Percentiles rank a stretch among this genome's conserved stretches.
These are phyloP conservation scores for Nipponia nippon DNA, from an alignment of 2,113 vertebrate species.

Conservation along the genomic window DNA sequence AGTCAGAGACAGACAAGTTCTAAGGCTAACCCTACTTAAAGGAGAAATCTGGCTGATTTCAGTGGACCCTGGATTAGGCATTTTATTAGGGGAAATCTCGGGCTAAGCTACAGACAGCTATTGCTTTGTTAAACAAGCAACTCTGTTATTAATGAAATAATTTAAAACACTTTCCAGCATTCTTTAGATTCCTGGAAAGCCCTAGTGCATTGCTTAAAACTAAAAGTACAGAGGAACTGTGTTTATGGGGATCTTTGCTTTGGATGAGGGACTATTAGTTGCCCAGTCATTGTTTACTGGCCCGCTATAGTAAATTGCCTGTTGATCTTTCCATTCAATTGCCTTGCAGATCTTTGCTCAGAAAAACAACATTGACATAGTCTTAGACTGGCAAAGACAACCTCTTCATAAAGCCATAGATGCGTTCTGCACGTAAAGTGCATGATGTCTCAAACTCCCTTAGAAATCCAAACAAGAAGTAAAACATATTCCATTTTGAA, in stretches of 20 bases:
- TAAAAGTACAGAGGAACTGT: not conserved
- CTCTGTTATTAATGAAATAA: not conserved
- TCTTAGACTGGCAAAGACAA: not conserved
- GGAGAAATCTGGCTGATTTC: not conserved
- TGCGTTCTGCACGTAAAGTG: not conserved
- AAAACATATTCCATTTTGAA: not conserved
- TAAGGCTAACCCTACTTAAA: not conserved
- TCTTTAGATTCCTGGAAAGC: not conserved
- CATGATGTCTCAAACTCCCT: not conserved
- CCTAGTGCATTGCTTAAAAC: not conserved
- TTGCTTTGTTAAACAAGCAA: not conserved
- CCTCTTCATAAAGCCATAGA: not conserved
- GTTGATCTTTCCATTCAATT: not conserved
- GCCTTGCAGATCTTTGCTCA: not conserved
- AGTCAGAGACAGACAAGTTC: not conserved
- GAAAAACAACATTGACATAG: not conserved
- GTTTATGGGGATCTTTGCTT: not conserved
- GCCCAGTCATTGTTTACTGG: not conserved
- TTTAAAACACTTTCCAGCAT: not conserved
- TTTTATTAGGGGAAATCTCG: not conserved
- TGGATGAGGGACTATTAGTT: not conserved
- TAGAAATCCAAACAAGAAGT: not conserved
- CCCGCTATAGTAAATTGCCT: not conserved
- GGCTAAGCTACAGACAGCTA: not conserved
- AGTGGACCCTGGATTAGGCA: not conserved